phyloP scores from a whole-genome alignment of 2,888 invertebrate species.

The Cerceris rybyensis region DNA sequence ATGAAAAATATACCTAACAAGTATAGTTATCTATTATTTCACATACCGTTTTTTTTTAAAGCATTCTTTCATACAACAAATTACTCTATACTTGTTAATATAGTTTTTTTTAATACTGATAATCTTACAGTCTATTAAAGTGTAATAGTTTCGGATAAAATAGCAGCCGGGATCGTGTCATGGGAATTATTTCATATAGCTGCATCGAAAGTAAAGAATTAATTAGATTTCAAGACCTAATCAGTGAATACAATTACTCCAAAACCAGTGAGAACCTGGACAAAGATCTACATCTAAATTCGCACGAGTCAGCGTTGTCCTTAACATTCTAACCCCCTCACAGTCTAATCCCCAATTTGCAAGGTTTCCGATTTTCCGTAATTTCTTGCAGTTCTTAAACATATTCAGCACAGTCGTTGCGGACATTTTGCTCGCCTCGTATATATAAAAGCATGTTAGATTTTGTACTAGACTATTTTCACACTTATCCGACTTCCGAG shows the following conservation, averaged over 20 bases:
- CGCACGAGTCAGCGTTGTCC: conserved; percentile 73
- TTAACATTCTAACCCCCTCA: conserved; percentile 76
- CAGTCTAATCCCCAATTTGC: conserved; percentile 80
- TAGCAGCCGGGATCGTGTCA: conserved; percentile 53
- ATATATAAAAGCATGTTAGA: conserved; percentile 80
- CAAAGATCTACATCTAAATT: conserved; percentile 80
- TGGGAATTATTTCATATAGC: conserved; percentile 34
- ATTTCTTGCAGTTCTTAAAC: conserved; percentile 75
- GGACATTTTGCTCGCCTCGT: conserved; percentile 79
- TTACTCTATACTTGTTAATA: conserved; percentile 29
- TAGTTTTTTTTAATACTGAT: conserved; percentile 71
- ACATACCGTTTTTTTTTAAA: not conserved
- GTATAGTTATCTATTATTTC: not conserved
- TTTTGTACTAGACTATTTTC: conserved; percentile 71
- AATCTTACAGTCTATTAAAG: conserved; percentile 64
- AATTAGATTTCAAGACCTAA: not conserved
- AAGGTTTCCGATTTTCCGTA: conserved; percentile 80
- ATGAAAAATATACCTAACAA: not conserved
- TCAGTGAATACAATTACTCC: conserved; percentile 77
- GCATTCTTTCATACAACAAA: conserved; percentile 4
- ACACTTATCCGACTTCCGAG: conserved; percentile 42
- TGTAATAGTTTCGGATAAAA: conserved; percentile 28
- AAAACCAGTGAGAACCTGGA: conserved; percentile 81
- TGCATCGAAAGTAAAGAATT: conserved; percentile 15
- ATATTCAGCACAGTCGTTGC: conserved; percentile 75